Evolutionary conservation across 2,888 invertebrate species (phyloP), one percentile per base, ranked within the genome.

Genomic region (Ariolimax columbianus): DNA sequence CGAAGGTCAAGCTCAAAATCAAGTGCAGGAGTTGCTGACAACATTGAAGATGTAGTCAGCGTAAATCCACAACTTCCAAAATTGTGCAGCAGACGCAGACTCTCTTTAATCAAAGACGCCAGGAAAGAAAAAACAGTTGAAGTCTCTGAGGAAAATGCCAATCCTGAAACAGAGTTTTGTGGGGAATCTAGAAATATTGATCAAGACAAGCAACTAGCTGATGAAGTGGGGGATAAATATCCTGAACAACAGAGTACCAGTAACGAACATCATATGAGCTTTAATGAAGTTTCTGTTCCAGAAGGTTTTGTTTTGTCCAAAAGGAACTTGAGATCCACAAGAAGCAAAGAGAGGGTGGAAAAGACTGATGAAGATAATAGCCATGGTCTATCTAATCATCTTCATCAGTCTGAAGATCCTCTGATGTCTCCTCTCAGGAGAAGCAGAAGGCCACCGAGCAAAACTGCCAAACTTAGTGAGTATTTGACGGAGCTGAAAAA

Each of bases 391-490:
- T 68, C 17, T 43, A 33, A 80, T 3, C 33, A 30, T 30, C 26
- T 17, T 33, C 43, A 17, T 33, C 47, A 47, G 17, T 36, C 72
- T 47, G 81, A 72, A 33, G 81, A 81, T 55, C 26, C 70, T 72
- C 30, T 77, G 40, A 51, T 51, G 17, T 81, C 85, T 33, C 59
- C 82, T 30, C 33, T 85, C 3, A 63, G 85, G 30, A 55, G 85
- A 33, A 85, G 85, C 38, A 40, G 73, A 19, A 66, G 85, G 23
- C 77, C 82, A 14, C 36, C 77, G 14, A 82, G 72, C 30, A 82
- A 82, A 63, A 85, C 77, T 9, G 70, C 82, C n/a, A 85, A 85
- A 36, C 78, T 85, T 19, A 85, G 77, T 36, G 82, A 85, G n/a
- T 85, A 82, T 70, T 30, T 85, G n/a, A 82, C 82, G 11, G 68